These are phyloP conservation scores for Cardinalis cardinalis DNA, from an alignment of 2,113 vertebrate species.

Conservation along the genomic window DNA sequence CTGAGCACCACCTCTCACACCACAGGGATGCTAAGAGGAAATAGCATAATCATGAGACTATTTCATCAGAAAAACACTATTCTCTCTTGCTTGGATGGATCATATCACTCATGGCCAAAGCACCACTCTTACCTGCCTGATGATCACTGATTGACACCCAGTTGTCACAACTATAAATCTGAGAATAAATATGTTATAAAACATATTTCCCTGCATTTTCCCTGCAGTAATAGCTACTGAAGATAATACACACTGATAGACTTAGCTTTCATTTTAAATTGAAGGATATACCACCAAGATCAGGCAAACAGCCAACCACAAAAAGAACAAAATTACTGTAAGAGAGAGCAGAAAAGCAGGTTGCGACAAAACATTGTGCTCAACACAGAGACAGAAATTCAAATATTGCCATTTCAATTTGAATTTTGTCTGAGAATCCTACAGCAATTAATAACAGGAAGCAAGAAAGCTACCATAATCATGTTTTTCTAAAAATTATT, in stretches of 20 bases:
- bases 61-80: neutral
- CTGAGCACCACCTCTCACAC: neutral
- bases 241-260: rapidly evolving
- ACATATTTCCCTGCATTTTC: no score
- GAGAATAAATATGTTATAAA: neutral
- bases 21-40: neutral
- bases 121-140: neutral
- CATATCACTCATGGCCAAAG: neutral
- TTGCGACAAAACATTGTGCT: neutral
- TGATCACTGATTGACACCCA: neutral
- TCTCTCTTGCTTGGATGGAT: neutral
- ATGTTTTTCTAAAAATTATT: neutral
- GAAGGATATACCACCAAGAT: neutral
- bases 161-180: neutral
- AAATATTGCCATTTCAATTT: neutral
- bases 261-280: neutral
- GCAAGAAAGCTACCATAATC: neutral
- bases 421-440: neutral
- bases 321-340: neutral
- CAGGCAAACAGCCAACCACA: neutral
- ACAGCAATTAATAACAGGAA: neutral
- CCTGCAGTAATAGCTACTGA: neutral
- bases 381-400: neutral
- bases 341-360: neutral
- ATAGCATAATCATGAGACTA: neutral